Base-by-base conservation (phyloP, 1,140 invertebrate species). In the Drosophila nebulosa region DNA sequence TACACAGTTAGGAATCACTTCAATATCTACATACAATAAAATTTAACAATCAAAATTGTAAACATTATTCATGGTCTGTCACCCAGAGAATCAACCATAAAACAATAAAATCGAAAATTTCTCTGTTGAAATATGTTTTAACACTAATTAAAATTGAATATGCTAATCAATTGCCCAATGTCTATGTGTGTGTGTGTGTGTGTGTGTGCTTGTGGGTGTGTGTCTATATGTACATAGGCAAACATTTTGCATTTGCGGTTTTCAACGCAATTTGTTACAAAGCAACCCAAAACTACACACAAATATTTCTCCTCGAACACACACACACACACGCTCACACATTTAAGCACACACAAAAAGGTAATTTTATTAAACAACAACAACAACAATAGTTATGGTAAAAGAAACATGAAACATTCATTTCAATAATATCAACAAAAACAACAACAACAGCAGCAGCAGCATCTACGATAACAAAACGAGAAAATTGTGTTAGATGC, bases 71-170 rank as follows among this genome's bases (percentile, higher is more conserved):
- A 76, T 74, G 59, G 64, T 75, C 64, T 76, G 59, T 76, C 64
- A 36, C 72, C 72, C 59, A 69, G 56, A 39, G 53, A 59, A 30
- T 21, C 56, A 24, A 39, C 39, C 35, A 16, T 42, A 22, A n/a
- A 55, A 56, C 30, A 53, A 50, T 59, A 26, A 51, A 65, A 26
- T 57, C 18, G 26, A 73, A 59, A 46, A 46, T 46, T 61, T 75
- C 30, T 58, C 22, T 64, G 59, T 35, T 59, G 59, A 69, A 75
- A 76, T 55, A 30, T 74, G 55, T 58, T 76, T 76, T 58, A 75
- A 56, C 65, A 76, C 69, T 76, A 76, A 76, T 75, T 76, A 76
- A 76, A 76, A 76, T 76, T 69, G 72, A 69, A 76, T 76, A 76
- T 76, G 73, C 73, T 76, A 76, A 76, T 75, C 73, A 76, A 76